Percentiles rank a stretch among this genome's conserved stretches.
Conservation (phyloP, 2,797 vertebrate genomes). For the Anas capensis region DNA sequence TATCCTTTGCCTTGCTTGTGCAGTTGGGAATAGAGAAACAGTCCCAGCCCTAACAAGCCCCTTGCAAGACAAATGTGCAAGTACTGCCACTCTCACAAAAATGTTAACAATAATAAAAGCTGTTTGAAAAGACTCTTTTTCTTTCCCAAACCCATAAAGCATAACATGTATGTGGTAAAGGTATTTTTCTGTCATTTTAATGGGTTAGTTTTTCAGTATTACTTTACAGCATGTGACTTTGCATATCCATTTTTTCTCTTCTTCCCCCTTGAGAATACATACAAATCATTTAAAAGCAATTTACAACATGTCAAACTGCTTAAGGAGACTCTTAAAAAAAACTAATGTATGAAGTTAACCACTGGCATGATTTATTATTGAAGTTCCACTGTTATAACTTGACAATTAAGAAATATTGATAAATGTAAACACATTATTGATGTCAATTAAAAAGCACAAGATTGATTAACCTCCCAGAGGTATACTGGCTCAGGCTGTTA, state of each 20-base stretch:
- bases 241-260: neutral
- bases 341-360: slow-evolving; percentile 69
- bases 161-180: neutral
- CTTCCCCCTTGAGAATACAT: neutral
- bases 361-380: slow-evolving; percentile 77
- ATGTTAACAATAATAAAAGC: slow-evolving; percentile 15
- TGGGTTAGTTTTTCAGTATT: slow-evolving; percentile 8
- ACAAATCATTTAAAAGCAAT: slow-evolving; percentile 63
- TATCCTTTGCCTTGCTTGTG: neutral
- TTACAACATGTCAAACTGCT: slow-evolving; percentile 62
- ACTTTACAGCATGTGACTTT: neutral
- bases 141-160: neutral
- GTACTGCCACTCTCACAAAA: neutral
- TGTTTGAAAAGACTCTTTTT: neutral
- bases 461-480: slow-evolving; percentile 78
- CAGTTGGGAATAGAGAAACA: neutral
- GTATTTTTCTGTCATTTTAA: neutral
- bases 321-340: slow-evolving; percentile 70
- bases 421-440: slow-evolving; percentile 83
- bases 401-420: slow-evolving; percentile 83
- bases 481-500: slow-evolving; percentile 72
- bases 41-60: neutral
- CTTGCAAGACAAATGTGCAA: neutral
- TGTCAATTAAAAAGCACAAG: slow-evolving; percentile 78
- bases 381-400: slow-evolving; percentile 74